These are phyloP conservation scores for Syrphus vitripennis DNA, from an alignment of 2,888 invertebrate species.

Conservation along the genomic window DNA sequence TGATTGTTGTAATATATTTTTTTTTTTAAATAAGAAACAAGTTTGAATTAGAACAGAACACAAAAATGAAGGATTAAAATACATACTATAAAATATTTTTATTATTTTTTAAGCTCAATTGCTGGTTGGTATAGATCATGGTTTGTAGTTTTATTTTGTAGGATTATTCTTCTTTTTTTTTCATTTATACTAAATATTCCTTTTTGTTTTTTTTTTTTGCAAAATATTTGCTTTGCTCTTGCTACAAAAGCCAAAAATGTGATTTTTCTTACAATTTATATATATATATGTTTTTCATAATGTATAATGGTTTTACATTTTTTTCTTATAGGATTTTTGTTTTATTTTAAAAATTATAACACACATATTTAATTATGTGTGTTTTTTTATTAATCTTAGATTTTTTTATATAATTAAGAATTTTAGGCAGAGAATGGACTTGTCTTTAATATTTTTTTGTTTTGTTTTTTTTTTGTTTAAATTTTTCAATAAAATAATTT, in stretches of 20 bases:
- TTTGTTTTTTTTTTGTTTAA: not conserved
- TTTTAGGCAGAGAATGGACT: constrained; percentile 65
- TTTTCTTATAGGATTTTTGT: constrained; percentile 13
- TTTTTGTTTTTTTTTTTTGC: constrained; percentile 42
- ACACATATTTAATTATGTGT: constrained; percentile 16
- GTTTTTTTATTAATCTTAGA: not conserved
- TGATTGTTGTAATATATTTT: constrained; percentile 16
- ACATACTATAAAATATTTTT: constrained; percentile 1
- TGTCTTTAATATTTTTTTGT: constrained; percentile 6
- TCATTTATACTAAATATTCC: constrained; percentile 24
- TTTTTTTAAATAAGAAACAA: not conserved
- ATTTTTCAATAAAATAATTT: constrained; percentile 51
- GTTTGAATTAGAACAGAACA: not conserved
- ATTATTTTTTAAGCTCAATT: constrained; percentile 28
- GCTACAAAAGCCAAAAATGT: constrained; percentile 50
- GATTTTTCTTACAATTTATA: constrained; percentile 41
- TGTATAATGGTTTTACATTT: constrained; percentile 38
- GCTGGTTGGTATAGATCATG: constrained; percentile 39
- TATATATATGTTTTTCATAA: not conserved
- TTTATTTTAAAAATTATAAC: constrained; percentile 15
- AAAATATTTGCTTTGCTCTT: constrained; percentile 47
- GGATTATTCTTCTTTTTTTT: not conserved
- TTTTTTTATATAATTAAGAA: constrained; percentile 37
- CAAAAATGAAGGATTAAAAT: not conserved
- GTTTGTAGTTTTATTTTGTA: constrained; percentile 15